Percentiles rank a stretch among this genome's conserved stretches.
phyloP scores from a whole-genome alignment of 2,797 vertebrate species.

The Anolis apletophallus region DNA sequence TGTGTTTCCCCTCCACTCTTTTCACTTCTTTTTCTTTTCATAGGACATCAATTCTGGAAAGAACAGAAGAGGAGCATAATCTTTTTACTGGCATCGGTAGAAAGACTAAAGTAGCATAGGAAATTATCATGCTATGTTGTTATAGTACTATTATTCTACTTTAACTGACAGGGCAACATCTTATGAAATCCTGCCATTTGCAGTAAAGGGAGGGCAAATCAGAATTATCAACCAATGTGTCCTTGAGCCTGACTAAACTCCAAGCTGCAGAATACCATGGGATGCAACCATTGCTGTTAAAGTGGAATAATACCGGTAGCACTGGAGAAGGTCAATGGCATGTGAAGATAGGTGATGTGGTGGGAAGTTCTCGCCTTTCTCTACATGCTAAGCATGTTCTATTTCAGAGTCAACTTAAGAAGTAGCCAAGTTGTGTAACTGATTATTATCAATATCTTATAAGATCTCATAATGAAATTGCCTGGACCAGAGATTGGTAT shows the following conservation, averaged over 20 bases:
- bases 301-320: too few relatives aligned
- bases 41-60: not conserved
- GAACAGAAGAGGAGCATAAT: not conserved
- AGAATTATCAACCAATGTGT: too few relatives aligned
- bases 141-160: too few relatives aligned
- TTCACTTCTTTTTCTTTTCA: not conserved
- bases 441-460: not conserved
- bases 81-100: not conserved
- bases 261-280: too few relatives aligned
- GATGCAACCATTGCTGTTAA: too few relatives aligned
- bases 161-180: too few relatives aligned
- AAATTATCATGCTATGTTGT: too few relatives aligned
- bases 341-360: not conserved
- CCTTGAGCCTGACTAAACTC: too few relatives aligned
- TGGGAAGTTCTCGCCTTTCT: not conserved
- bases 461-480: not conserved
- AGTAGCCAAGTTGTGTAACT: not conserved
- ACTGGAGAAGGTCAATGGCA: not conserved
- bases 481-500: not conserved
- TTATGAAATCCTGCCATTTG: too few relatives aligned
- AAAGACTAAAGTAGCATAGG: not conserved
- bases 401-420: not conserved
- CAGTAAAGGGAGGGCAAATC: too few relatives aligned
- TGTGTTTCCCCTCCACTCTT: not conserved
- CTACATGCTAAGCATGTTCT: not conserved